Evolutionary conservation across 1,140 invertebrate genomes (phyloP).

Genomic region (Drosophila pallidifrons): DNA sequence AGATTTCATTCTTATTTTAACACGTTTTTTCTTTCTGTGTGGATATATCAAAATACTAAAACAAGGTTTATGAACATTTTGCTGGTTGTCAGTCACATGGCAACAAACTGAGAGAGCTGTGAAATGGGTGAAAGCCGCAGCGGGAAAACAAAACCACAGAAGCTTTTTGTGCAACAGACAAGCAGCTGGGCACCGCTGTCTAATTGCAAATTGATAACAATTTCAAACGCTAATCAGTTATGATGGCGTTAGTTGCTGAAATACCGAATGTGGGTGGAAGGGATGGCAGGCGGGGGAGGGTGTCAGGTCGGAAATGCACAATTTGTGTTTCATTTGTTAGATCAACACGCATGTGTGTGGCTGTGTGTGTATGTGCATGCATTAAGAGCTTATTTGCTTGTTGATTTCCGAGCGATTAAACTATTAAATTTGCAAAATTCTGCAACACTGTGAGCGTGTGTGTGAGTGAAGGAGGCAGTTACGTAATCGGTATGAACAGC

Average conservation of each 20-base stretch:
- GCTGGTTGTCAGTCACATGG: neutral
- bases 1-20: too few relatives aligned
- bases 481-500: neutral
- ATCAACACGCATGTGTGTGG: constrained; percentile 38
- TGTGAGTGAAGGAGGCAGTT: neutral
- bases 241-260: constrained; percentile 20
- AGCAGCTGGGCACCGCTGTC: constrained; percentile 22
- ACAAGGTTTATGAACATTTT: neutral
- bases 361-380: neutral
- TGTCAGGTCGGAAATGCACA: constrained; percentile 58
- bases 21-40: too few relatives aligned
- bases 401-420: constrained; percentile 54
- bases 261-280: neutral
- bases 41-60: neutral
- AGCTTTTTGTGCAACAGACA: constrained; percentile 58
- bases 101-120: neutral
- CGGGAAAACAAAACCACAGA: constrained; percentile 57
- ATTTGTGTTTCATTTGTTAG: constrained; percentile 68
- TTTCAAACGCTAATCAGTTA: constrained; percentile 76
- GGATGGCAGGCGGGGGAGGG: neutral
- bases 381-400: constrained; percentile 35
- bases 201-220: constrained; percentile 81
- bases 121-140: constrained; percentile 48
- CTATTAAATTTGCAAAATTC: constrained; percentile 63
- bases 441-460: neutral